Base-by-base conservation (phyloP, 2,888 invertebrate genomes). In the Galeopsomyia nigrocyanea region DNA sequence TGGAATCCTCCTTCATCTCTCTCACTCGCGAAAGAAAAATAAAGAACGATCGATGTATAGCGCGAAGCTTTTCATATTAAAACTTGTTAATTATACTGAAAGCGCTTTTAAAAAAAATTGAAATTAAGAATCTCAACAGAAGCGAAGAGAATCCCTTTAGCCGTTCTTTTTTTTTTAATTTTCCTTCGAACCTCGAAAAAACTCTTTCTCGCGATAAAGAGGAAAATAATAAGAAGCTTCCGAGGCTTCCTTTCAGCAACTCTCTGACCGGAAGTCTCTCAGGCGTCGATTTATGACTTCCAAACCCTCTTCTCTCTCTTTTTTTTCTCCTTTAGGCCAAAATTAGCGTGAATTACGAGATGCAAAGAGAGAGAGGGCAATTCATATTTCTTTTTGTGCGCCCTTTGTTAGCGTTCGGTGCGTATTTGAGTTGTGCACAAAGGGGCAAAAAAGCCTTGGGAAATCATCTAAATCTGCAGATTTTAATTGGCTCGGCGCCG, bases 341-440 rank as follows among this genome's bases (percentile, higher is more conserved):
- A 82, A 83, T 82, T 82, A 83, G 79, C 82, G 80, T 82, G 81
- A 82, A 82, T 83, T 80, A 81, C 79, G 71, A 57, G 75, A 67
- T 65, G 22, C 50, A 31, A 39, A 39, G 39, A 7, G 39, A 13
- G 1, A 13, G 7, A 39, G 39, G 7, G 39, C 13, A 39, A 39
- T 39, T 39, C 10, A 10, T 9, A 5, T 26, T 26, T 26, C 26
- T 39, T 39, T 39, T 39, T 39, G 13, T 39, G 39, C 39, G 39
- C 1, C 10, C 39, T 39, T 39, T 39, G 39, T 39, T 39, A 39
- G 39, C 39, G 26, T 39, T 13, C 7, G 39, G 39, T 39, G 10
- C 39, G 39, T 39, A 7, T 39, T 39, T 39, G 13, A 39, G 39
- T 26, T 26, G 5, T 5, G 2, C 39, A 39, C 39, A 39, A 39